These are phyloP conservation scores for Athene cunicularia DNA, from an alignment of 2,113 vertebrate species.

Conservation along the genomic window DNA sequence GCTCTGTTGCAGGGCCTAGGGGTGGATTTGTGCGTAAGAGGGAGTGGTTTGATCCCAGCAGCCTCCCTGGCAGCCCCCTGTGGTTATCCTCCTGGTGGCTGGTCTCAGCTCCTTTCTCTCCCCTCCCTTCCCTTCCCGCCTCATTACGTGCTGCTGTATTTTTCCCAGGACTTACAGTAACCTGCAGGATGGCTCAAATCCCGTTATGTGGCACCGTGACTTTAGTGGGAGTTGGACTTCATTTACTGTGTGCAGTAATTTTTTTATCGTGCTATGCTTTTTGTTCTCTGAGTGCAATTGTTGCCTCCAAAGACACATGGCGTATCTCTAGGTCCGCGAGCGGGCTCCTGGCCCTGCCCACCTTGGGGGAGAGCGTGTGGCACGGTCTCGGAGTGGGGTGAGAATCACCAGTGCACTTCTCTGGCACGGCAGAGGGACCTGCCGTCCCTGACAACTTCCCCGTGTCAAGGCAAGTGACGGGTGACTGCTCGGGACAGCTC, in stretches of 20 bases:
- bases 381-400: background rate
- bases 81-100: background rate
- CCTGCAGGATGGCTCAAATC: background rate
- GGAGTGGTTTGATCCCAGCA: background rate
- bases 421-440: background rate
- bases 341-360: background rate
- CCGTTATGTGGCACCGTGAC: background rate
- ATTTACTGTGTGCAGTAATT: background rate
- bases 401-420: background rate
- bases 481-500: background rate
- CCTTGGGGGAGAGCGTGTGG: background rate
- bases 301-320: background rate
- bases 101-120: background rate
- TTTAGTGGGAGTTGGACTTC: background rate
- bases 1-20: background rate
- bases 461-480: fast-evolving
- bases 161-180: background rate
- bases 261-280: background rate
- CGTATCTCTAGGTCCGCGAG: background rate
- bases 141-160: background rate
- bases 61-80: background rate
- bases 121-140: background rate
- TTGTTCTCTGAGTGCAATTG: background rate
- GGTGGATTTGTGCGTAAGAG: background rate
- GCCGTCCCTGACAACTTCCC: background rate